Evolutionary conservation across 92 coral and sea anemone genomes (phyloP).

Genomic region (Porites cylindrica): DNA sequence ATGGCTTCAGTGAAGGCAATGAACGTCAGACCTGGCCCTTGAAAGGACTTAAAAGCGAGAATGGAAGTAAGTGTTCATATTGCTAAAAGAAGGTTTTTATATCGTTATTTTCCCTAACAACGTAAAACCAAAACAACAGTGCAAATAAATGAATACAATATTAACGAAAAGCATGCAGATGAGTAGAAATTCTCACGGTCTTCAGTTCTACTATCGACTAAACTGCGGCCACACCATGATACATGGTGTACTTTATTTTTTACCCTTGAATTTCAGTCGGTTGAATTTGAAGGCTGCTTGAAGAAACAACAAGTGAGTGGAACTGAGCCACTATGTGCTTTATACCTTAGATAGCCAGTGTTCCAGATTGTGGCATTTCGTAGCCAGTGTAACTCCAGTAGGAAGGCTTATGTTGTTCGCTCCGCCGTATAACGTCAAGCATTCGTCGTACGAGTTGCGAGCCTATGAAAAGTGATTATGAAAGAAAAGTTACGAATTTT

Average conservation of each 20-base stretch:
- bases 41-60: slow-evolving; percentile 70
- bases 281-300: too few species aligned
- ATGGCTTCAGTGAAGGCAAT: slow-evolving; percentile 97
- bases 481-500: too few species aligned
- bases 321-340: too few species aligned
- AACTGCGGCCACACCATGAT: too few species aligned
- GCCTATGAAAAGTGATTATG: slow-evolving; percentile 49
- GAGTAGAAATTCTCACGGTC: too few species aligned
- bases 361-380: slow-evolving; percentile 70
- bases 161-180: too few species aligned
- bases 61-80: neutral
- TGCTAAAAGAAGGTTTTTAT: too few species aligned
- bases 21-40: slow-evolving; percentile 95
- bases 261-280: too few species aligned
- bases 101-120: neutral
- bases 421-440: slow-evolving; percentile 62
- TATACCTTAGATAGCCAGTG: slow-evolving; percentile 83
- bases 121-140: neutral
- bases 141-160: too few species aligned
- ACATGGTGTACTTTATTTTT: too few species aligned
- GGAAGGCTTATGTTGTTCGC: slow-evolving; percentile 57
- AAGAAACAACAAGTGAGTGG: too few species aligned
- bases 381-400: slow-evolving; percentile 58
- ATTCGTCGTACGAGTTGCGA: slow-evolving; percentile 71
- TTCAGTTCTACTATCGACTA: too few species aligned